Percentiles rank a stretch among this genome's conserved stretches.
phyloP scores from a whole-genome alignment of 2,113 vertebrate species.

The Peromyscus californicus region DNA sequence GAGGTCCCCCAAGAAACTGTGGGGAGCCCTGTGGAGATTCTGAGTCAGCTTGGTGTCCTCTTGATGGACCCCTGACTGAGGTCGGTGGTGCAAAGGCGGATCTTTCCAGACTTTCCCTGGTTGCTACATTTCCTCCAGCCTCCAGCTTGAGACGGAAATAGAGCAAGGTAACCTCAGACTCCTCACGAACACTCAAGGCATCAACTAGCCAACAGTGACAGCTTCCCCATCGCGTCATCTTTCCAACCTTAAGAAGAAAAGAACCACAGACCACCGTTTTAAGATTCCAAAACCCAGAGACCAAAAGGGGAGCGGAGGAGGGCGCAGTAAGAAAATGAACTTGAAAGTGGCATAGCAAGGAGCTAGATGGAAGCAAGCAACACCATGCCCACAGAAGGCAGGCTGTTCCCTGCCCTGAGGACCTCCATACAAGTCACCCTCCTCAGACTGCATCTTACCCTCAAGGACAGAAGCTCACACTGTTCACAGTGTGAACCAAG shows the following conservation, averaged over 20 bases:
- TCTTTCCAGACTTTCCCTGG: slow-evolving; percentile 5
- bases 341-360: accelerated
- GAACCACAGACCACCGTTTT: slow-evolving; percentile 60
- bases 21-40: not conserved
- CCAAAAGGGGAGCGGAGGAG: not conserved
- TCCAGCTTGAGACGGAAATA: slow-evolving; percentile 70
- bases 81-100: not conserved
- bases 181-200: not conserved
- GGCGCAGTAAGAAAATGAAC: not conserved
- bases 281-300: slow-evolving; percentile 20
- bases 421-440: not conserved
- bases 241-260: not conserved
- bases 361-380: not conserved
- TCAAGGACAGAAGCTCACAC: too few species aligned
- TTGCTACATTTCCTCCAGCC: slow-evolving; percentile 67
- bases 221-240: not conserved
- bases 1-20: not conserved
- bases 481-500: not conserved
- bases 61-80: not conserved
- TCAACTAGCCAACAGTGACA: slow-evolving; percentile 46
- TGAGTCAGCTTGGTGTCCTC: not conserved
- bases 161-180: slow-evolving; percentile 27
- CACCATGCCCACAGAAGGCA: not conserved
- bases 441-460: not conserved
- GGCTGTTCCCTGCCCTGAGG: not conserved